Conservation (phyloP, 2,888 invertebrate genomes). For the Gymnosoma rotundatum region DNA sequence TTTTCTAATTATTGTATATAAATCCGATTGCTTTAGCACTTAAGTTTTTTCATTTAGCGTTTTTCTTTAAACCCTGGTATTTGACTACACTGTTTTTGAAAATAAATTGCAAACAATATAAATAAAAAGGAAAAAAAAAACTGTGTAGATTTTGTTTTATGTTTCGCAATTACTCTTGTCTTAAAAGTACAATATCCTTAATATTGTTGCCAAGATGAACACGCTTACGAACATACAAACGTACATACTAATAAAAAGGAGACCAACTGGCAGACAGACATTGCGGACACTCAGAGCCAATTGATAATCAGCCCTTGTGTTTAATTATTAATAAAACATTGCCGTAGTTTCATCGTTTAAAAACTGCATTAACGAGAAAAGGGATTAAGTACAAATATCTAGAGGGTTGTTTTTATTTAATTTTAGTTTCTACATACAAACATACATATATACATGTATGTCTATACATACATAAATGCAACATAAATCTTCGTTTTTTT, state of each 20-base stretch:
- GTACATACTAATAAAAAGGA: not conserved
- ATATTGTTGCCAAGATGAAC: conserved; percentile 19
- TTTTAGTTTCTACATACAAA: conserved; percentile 26
- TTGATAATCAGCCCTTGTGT: conserved; percentile 61
- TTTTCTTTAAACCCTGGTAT: no score
- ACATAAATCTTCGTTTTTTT: no score
- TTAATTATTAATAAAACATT: conserved; percentile 36
- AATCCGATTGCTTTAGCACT: no score
- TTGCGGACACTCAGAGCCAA: conserved; percentile 23
- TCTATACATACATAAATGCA: no score
- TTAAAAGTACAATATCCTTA: conserved; percentile 2
- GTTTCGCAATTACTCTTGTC: conserved; percentile 7
- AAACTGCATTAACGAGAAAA: conserved; percentile 8
- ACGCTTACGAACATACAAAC: not conserved
- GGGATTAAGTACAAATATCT: conserved; percentile 46
- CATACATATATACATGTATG: no score
- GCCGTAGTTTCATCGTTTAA: not conserved
- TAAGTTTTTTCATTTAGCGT: no score
- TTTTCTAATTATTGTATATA: no score
- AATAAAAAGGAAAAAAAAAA: not conserved
- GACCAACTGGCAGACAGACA: conserved; percentile 5
- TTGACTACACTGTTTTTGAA: not conserved
- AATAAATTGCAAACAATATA: conserved; percentile 12
- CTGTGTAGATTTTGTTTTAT: not conserved
- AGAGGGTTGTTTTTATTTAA: conserved; percentile 65